Evolutionary conservation across 2,113 vertebrate species (phyloP).

Genomic region (Pholis gunnellus): DNA sequence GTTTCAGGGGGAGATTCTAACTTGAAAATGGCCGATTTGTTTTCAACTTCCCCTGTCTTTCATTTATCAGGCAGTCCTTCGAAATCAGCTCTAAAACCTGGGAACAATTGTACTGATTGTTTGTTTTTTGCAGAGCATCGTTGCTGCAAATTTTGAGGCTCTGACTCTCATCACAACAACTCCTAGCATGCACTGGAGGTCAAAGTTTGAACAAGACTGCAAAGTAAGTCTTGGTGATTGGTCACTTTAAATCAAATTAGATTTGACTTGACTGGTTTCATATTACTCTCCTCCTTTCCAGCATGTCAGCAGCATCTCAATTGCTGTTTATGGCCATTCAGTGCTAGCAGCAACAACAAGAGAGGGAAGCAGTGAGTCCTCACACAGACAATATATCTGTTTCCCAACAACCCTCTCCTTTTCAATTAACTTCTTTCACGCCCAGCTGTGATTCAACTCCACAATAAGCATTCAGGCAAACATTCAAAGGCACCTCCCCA

Average conservation of each 20-base stretch:
- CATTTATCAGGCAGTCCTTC: not conserved
- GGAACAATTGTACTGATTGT: not conserved
- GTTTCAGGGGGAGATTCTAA: conserved; percentile 50
- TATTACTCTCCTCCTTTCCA: conserved; percentile 12
- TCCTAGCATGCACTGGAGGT: not conserved
- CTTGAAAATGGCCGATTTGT: conserved; percentile 14
- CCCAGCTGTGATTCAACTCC: conserved; percentile 53
- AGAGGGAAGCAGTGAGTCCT: conserved; percentile 36
- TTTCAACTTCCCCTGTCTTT: conserved; percentile 25
- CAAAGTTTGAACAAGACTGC: conserved; percentile 30
- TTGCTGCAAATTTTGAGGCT: not conserved
- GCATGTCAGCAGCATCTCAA: conserved; percentile 11
- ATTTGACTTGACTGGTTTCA: conserved; percentile 34
- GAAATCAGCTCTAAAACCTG: not conserved
- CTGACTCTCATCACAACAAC: not conserved
- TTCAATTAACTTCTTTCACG: conserved; percentile 61
- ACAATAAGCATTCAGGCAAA: conserved; percentile 51
- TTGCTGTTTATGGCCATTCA: conserved; percentile 44
- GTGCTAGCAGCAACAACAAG: conserved; percentile 28
- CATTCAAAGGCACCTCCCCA: conserved; percentile 39
- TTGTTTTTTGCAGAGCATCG: not conserved
- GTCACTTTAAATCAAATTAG: conserved; percentile 16
- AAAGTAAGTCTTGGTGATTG: conserved; percentile 8
- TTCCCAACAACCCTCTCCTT: conserved; percentile 54
- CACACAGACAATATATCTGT: conserved; percentile 24